These are phyloP conservation scores for Macrosiphum euphorbiae DNA, from an alignment of 2,888 invertebrate genomes.

Conservation along the genomic window DNA sequence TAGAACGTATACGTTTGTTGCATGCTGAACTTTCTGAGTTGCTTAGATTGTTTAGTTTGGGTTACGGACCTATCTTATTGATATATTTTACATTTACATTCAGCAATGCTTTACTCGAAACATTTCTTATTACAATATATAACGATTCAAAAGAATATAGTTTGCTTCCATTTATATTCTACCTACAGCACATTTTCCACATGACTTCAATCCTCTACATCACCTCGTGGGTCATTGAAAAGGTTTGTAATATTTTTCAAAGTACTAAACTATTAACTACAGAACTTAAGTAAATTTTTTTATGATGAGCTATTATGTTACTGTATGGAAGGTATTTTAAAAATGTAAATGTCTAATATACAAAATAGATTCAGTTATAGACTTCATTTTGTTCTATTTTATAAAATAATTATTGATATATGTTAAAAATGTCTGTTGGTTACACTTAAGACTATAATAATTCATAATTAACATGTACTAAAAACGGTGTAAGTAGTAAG, in stretches of 20 bases:
- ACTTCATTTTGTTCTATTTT: no score
- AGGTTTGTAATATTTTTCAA: background rate
- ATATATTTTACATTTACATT: background rate
- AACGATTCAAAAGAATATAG: no score
- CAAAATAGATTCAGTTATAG: no score
- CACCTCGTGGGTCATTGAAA: background rate
- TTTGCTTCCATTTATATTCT: background rate
- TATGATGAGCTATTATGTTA: no score
- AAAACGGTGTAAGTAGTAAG: no score
- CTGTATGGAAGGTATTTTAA: no score
- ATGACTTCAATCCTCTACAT: background rate
- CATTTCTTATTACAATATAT: background rate
- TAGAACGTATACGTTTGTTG: background rate
- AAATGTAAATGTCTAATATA: no score
- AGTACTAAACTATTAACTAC: background rate
- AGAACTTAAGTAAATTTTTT: background rate
- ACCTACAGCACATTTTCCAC: background rate
- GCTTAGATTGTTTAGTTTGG: background rate
- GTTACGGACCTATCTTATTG: background rate
- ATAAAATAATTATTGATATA: no score
- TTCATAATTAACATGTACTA: no score
- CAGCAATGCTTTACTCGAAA: background rate
- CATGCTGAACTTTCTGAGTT: slow-evolving; percentile 18
- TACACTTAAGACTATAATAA: no score
- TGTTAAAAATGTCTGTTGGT: no score